phyloP scores from a whole-genome alignment of 2,888 invertebrate species.

The Epistrophe grossulariae region DNA sequence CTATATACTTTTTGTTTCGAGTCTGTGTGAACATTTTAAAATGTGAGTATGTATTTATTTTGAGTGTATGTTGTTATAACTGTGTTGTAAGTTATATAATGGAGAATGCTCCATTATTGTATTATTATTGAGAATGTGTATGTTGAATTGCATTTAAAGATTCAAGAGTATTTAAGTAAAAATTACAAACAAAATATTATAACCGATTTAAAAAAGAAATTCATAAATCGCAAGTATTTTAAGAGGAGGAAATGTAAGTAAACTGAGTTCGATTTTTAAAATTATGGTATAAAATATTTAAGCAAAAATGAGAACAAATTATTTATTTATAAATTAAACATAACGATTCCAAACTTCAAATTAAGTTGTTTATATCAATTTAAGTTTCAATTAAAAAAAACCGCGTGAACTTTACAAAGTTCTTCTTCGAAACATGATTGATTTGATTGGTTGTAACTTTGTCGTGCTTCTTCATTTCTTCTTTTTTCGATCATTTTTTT shows the following conservation, averaged over 20 bases:
- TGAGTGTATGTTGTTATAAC: slow-evolving; percentile 6
- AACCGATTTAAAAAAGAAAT: background rate
- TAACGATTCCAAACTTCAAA: too few relatives aligned
- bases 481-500: too few relatives aligned
- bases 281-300: too few relatives aligned
- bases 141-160: slow-evolving; percentile 1
- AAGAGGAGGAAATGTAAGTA: slow-evolving; percentile 9
- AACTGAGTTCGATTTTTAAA: background rate
- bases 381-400: too few relatives aligned
- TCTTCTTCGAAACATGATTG: too few relatives aligned
- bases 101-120: background rate
- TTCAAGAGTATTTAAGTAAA: background rate
- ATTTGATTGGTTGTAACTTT: too few relatives aligned
- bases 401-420: too few relatives aligned
- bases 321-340: too few relatives aligned
- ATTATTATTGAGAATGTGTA: background rate
- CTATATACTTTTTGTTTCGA: slow-evolving; percentile 1
- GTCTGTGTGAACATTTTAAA: slow-evolving; percentile 8
- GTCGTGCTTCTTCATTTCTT: too few relatives aligned
- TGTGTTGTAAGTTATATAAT: slow-evolving; percentile 4
- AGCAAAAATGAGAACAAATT: too few relatives aligned
- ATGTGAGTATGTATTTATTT: background rate
- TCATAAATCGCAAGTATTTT: background rate
- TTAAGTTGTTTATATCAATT: too few relatives aligned
- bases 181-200: background rate